Percentiles rank a stretch among this genome's conserved stretches.
Conservation (phyloP, 2,113 vertebrate genomes). For the Rousettus leschenaultii region DNA sequence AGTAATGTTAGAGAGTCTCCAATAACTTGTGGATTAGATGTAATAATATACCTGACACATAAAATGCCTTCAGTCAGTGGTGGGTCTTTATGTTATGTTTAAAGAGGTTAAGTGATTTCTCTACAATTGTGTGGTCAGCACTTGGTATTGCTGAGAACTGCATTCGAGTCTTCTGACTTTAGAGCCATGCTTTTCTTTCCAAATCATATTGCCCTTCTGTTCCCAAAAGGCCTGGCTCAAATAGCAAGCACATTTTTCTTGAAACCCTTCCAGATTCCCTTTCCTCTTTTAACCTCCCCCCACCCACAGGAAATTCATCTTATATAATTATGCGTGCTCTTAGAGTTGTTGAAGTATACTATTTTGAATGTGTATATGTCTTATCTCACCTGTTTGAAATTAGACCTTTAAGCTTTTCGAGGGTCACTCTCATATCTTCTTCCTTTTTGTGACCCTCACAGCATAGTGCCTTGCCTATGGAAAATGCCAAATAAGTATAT, state of each 20-base stretch:
- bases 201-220: background rate
- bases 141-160: background rate
- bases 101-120: background rate
- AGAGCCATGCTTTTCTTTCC: background rate
- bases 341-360: background rate
- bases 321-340: background rate
- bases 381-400: background rate
- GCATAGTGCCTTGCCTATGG: background rate
- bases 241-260: background rate
- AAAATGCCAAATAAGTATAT: background rate
- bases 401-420: constrained; percentile 13
- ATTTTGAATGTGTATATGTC: background rate
- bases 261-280: background rate
- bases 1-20: background rate
- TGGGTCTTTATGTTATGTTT: background rate
- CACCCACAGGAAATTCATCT: background rate
- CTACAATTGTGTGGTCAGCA: background rate
- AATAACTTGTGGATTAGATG: background rate
- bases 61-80: background rate
- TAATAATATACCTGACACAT: background rate
- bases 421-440: background rate
- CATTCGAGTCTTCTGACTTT: background rate
- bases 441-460: constrained; percentile 5
- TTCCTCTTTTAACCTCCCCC: background rate
- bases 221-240: background rate